Base-by-base conservation (phyloP, 2,888 invertebrate species). In the Sycophila texana region DNA sequence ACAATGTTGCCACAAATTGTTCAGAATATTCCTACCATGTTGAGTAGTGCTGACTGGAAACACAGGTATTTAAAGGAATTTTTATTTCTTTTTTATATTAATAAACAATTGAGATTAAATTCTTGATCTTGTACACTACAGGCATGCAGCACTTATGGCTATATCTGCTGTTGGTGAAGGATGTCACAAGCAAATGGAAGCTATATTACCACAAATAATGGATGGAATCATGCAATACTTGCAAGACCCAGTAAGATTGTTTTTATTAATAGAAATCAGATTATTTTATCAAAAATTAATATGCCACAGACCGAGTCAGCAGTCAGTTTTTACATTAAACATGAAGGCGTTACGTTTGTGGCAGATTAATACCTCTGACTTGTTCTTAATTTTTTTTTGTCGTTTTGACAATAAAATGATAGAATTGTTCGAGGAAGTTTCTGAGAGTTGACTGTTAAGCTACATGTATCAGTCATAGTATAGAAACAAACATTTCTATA, bases 71-170 rank as follows among this genome's bases (percentile, higher is more conserved):
- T 58, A 51, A 68, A 58, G 3, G 20, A 51, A 61, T 51, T 49
- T 16, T 66, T 51, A 10, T 60, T 39, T 65, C 51, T 79, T 74
- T 71, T 57, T 79, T 72, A 55, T 80, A 55, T 68, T 76, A 70
- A 76, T 77, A 72, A 61, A 76, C 68, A 58, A 80, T 70, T 18
- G 18, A n/a, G 22, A 53, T 26, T 10, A 39, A 10, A 39, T 39
- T 10, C 10, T 39, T 39, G 10, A 0, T 39, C 1, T 39, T 39
- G 47, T 73, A 74, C 39, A 55, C 85, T 86, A 20, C 84, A 92
- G 94, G n/a, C 97, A 99, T 91, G 99, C 99, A 60, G 99, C 98
- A 2, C 93, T 99, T 55, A 99, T 99, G 99, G 99, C 99, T 0
- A 95, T 99, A 66, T 99, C 99, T 7, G 98, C 99, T 0, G 96